Percentiles rank a stretch among this genome's conserved stretches.
phyloP scores from a whole-genome alignment of 2,888 invertebrate species.

The Heteromyza rotundicornis region DNA sequence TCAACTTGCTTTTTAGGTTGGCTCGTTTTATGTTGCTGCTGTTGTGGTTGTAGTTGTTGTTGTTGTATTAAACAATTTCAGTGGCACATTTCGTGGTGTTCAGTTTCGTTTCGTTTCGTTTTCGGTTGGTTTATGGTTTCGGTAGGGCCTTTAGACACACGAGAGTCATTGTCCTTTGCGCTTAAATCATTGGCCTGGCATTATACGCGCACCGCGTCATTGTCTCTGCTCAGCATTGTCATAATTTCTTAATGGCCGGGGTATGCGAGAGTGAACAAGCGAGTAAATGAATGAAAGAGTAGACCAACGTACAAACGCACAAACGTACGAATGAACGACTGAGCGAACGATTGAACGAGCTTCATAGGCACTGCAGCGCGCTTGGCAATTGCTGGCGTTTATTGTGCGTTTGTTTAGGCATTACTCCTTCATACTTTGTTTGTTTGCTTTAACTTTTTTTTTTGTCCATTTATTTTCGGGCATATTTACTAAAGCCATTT shows the following conservation, averaged over 20 bases:
- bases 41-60: not conserved
- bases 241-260: not conserved
- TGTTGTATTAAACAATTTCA: not conserved
- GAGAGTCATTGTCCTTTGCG: constrained; percentile 12
- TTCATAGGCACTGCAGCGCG: not conserved
- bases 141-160: not conserved
- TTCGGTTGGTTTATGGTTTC: not conserved
- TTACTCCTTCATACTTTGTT: too few relatives aligned
- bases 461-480: too few relatives aligned
- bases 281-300: too few relatives aligned
- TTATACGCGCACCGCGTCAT: not conserved
- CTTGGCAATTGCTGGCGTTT: not conserved
- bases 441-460: too few relatives aligned
- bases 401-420: too few relatives aligned
- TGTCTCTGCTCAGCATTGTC: not conserved
- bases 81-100: not conserved
- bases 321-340: not conserved
- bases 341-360: not conserved
- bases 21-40: not conserved
- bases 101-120: not conserved
- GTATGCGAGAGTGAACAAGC: not conserved
- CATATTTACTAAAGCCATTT: too few relatives aligned
- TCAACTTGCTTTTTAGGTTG: constrained; percentile 6
- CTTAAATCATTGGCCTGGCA: not conserved
- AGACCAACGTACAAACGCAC: too few relatives aligned